Evolutionary conservation across 1,140 invertebrate genomes (phyloP).

Genomic region (Aleiodes sp.): DNA sequence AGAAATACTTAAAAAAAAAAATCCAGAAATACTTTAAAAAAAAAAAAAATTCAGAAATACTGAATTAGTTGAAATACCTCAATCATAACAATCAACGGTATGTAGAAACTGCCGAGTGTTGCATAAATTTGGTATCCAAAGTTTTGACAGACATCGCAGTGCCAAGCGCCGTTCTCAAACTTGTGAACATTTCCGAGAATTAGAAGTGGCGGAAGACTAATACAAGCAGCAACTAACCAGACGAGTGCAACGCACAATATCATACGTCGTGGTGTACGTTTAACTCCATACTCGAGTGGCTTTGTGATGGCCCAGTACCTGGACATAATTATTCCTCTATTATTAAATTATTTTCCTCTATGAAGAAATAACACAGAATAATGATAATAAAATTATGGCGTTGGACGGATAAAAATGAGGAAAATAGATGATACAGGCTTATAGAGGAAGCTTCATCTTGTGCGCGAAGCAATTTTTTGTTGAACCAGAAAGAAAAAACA

Average conservation of each 20-base stretch:
- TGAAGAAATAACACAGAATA: background rate
- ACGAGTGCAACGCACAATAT: conserved; percentile 86
- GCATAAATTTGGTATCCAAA: conserved; percentile 91
- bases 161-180: conserved; percentile 66
- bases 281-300: conserved; percentile 88
- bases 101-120: conserved; percentile 89
- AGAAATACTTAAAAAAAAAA: no score
- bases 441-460: no score
- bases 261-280: conserved; percentile 85
- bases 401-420: no score
- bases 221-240: conserved; percentile 89
- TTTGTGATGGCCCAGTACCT: conserved; percentile 91
- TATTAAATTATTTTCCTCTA: background rate
- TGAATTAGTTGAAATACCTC: conserved; percentile 63
- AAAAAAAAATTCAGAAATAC: background rate
- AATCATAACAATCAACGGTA: conserved; percentile 89
- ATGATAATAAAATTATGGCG: no score
- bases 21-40: background rate
- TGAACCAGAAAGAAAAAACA: no score
- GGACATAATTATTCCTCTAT: background rate
- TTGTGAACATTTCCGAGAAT: conserved; percentile 88
- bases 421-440: no score
- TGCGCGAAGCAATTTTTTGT: no score
- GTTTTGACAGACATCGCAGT: conserved; percentile 86
- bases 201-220: conserved; percentile 86